A percentile compares a stretch with the other conserved stretches of the same genome.
Evolutionary conservation across 2,797 vertebrate genomes (phyloP).

Genomic region (Hippopotamyrus pictus): DNA sequence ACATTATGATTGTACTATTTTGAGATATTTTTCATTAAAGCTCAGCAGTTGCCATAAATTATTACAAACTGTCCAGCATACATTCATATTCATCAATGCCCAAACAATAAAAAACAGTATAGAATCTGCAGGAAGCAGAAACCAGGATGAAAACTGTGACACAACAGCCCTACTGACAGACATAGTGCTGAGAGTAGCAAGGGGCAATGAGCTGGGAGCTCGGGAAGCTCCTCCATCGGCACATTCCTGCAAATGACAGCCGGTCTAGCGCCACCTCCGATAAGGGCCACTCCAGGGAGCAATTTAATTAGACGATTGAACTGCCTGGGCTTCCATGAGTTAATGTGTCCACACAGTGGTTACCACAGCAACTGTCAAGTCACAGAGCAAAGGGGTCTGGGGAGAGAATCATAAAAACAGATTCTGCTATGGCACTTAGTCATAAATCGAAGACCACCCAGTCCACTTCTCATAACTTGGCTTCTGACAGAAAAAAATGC

Average conservation of each 20-base stretch:
- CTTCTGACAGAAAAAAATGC: neutral
- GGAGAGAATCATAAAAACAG: neutral
- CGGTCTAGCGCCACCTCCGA: neutral
- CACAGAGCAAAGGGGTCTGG: neutral
- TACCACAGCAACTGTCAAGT: conserved; percentile 14
- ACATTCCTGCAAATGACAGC: neutral
- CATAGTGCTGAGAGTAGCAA: neutral
- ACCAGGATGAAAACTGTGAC: neutral
- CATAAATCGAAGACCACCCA: conserved; percentile 8
- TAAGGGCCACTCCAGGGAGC: conserved; percentile 8
- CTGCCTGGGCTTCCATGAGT: neutral
- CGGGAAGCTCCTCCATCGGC: neutral
- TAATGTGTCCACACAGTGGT: neutral
- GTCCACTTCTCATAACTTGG: neutral
- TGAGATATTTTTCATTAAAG: neutral
- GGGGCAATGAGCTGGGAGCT: neutral
- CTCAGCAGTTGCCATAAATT: neutral
- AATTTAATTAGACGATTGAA: conserved; percentile 10
- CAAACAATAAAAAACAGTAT: neutral
- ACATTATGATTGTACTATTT: neutral
- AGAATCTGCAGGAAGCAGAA: neutral
- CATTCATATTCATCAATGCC: neutral
- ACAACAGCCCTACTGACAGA: neutral
- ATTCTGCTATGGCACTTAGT: neutral
- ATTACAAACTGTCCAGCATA: neutral